phyloP scores from a whole-genome alignment of 92 coral and sea anemone species.

The Epizoanthus fatuus region DNA sequence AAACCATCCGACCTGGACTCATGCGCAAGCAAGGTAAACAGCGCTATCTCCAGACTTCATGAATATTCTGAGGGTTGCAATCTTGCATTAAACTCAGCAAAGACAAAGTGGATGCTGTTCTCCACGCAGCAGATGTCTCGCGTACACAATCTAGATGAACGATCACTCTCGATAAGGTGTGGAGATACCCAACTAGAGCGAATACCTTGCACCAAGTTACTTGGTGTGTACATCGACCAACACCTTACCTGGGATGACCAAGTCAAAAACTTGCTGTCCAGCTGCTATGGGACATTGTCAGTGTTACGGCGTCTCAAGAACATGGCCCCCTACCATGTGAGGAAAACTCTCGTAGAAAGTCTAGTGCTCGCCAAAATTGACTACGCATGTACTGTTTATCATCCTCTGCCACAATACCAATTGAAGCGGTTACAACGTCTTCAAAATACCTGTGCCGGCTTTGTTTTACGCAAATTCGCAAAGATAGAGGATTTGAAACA shows the following conservation, averaged over 20 bases:
- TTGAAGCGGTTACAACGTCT: conserved; percentile 35
- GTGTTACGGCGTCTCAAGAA: conserved; percentile 49
- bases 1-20: conserved; percentile 46
- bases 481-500: conserved; percentile 12
- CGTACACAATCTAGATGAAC: conserved; percentile 45
- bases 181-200: neutral
- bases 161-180: conserved; percentile 5
- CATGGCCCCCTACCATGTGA: conserved; percentile 41
- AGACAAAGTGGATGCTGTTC: conserved; percentile 63
- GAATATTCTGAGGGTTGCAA: conserved; percentile 51
- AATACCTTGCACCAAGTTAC: conserved; percentile 26
- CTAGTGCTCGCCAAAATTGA: conserved; percentile 48
- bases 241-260: conserved; percentile 53
- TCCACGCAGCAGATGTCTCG: conserved; percentile 59
- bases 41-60: conserved; percentile 22
- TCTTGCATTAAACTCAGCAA: conserved; percentile 44
- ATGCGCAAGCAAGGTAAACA: conserved; percentile 30
- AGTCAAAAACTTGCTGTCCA: conserved; percentile 22
- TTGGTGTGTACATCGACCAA: conserved; percentile 35
- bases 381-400: conserved; percentile 35
- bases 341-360: conserved; percentile 56
- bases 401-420: conserved; percentile 48
- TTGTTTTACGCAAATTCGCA: conserved; percentile 31
- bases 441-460: conserved; percentile 28
- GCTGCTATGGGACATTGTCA: conserved; percentile 32